These are phyloP conservation scores for Eriosoma lanigerum DNA, from an alignment of 1,140 invertebrate genomes.

Conservation along the genomic window DNA sequence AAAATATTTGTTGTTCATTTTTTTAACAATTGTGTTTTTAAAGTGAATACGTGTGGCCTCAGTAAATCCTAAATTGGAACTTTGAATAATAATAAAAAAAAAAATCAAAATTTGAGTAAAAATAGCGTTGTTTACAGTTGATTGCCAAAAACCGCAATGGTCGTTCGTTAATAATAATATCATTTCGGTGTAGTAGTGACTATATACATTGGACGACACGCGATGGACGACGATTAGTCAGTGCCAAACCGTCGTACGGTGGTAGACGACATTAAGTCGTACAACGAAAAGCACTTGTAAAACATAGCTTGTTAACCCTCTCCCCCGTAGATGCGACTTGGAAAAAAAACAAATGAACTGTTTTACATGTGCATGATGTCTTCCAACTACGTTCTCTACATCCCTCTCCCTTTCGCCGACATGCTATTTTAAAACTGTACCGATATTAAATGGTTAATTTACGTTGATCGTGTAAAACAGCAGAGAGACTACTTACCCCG, in stretches of 20 bases:
- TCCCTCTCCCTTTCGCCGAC: neutral
- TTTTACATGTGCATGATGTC: constrained; percentile 43
- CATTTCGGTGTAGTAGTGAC: neutral
- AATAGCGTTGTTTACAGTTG: constrained; percentile 39
- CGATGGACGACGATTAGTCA: constrained; percentile 41
- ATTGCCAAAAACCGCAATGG: constrained; percentile 22
- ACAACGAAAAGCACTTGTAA: constrained; percentile 50
- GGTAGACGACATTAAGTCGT: constrained; percentile 43
- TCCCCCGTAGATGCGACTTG: constrained; percentile 9
- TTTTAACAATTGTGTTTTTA: constrained; percentile 2
- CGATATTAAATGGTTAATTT: constrained; percentile 46
- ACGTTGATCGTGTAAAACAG: constrained; percentile 41
- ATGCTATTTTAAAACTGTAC: constrained; percentile 43
- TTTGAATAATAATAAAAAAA: constrained; percentile 1
- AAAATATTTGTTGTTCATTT: neutral
- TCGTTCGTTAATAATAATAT: constrained; percentile 27
- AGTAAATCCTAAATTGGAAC: neutral
- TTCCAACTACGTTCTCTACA: neutral
- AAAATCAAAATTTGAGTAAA: neutral
- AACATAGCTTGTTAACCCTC: constrained; percentile 45
- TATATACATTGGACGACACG: constrained; percentile 8
- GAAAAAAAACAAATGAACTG: constrained; percentile 38
- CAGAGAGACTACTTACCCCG: neutral
- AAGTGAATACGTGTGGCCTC: neutral
- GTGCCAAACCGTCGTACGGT: constrained; percentile 38